Evolutionary conservation across 2,888 invertebrate species (phyloP).

Genomic region (Agrilus cyanescens): DNA sequence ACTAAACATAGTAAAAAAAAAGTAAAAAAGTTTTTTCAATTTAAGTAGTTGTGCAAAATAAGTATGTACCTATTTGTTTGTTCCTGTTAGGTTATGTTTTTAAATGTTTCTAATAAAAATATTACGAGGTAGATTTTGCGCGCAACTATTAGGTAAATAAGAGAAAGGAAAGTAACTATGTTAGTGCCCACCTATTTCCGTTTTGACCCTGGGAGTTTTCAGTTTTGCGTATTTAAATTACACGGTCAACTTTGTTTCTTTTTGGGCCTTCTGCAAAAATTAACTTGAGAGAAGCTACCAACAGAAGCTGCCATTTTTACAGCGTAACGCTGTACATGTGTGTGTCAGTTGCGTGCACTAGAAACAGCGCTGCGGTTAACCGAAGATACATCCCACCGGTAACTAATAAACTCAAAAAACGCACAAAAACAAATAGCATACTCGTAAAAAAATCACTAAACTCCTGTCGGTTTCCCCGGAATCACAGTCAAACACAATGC

Average conservation of each 20-base stretch:
- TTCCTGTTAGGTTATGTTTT: too few relatives aligned
- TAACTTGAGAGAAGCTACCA: slow-evolving; percentile 37
- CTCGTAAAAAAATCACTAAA: slow-evolving; percentile 17
- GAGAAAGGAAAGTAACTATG: slow-evolving; percentile 9
- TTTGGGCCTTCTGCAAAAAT: slow-evolving; percentile 41
- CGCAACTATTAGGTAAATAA: slow-evolving; percentile 4
- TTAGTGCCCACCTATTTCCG: slow-evolving; percentile 31
- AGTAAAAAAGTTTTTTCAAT: too few relatives aligned
- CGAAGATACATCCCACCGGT: slow-evolving; percentile 35
- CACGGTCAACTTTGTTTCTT: slow-evolving; percentile 45
- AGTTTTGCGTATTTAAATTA: slow-evolving; percentile 32
- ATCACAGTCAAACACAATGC: background rate
- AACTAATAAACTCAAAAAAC: slow-evolving; percentile 29
- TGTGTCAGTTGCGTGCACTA: slow-evolving; percentile 31
- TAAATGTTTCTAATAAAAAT: too few relatives aligned
- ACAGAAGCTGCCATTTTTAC: slow-evolving; percentile 43
- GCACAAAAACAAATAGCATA: slow-evolving; percentile 23
- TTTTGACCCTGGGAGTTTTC: slow-evolving; percentile 31
- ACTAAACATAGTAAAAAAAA: too few relatives aligned
- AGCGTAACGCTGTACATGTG: slow-evolving; percentile 32
- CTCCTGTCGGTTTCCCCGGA: slow-evolving; percentile 8
- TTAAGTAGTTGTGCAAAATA: slow-evolving; percentile 2
- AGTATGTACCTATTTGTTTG: slow-evolving; percentile 1
- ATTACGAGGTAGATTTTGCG: background rate
- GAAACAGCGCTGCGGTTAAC: slow-evolving; percentile 25